phyloP scores from a whole-genome alignment of 2,888 invertebrate species.

The Tetragonisca angustula region DNA sequence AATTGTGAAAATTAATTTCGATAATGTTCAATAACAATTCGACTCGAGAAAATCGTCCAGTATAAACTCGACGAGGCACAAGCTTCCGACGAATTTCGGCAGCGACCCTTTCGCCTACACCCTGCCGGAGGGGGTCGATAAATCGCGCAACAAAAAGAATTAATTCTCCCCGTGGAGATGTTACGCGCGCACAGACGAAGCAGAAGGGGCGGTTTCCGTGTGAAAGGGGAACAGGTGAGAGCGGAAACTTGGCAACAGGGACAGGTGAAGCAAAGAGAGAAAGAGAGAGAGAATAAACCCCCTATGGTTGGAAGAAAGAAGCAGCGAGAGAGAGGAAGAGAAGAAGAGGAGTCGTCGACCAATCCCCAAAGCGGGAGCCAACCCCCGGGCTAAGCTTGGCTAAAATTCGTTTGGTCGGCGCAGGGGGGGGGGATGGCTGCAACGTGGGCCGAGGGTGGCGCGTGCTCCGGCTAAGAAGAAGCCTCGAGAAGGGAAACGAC shows the following conservation, averaged over 20 bases:
- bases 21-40: no score
- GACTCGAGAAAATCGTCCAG: no score
- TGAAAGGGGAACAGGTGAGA: slow-evolving; percentile 58
- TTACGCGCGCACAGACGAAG: neutral
- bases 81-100: neutral
- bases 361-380: slow-evolving; percentile 67
- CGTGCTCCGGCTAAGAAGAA: slow-evolving; percentile 31
- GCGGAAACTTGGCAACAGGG: slow-evolving; percentile 57
- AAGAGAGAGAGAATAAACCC: slow-evolving; percentile 18
- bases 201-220: neutral
- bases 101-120: neutral
- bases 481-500: slow-evolving; percentile 38
- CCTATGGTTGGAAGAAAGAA: slow-evolving; percentile 34
- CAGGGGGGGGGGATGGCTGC: slow-evolving; percentile 67
- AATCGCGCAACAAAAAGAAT: slow-evolving; percentile 1
- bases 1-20: neutral
- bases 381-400: slow-evolving; percentile 72
- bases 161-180: neutral
- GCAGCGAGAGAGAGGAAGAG: slow-evolving; percentile 19
- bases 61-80: no score
- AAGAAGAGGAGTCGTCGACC: slow-evolving; percentile 27
- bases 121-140: neutral
- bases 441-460: slow-evolving; percentile 33
- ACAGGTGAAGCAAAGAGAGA: slow-evolving; percentile 34
- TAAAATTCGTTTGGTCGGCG: slow-evolving; percentile 71